Evolutionary conservation across 2,888 invertebrate genomes (phyloP).

Genomic region (Polietes domitor): DNA sequence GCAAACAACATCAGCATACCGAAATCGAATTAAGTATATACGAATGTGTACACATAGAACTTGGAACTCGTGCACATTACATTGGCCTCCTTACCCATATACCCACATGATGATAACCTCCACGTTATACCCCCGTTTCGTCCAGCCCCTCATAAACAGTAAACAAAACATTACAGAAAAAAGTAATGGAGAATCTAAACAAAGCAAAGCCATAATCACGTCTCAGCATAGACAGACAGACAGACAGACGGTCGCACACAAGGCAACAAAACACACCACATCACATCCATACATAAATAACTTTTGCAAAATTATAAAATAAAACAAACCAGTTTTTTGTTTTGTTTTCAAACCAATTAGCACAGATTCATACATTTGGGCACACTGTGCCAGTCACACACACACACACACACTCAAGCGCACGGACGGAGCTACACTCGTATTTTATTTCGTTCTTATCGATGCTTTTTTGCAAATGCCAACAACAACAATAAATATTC

Average conservation of each 20-base stretch:
- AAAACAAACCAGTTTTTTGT: not conserved
- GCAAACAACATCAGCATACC: not conserved
- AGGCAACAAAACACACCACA: no score
- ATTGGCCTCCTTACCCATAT: slow-evolving; percentile 54
- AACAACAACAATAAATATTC: no score
- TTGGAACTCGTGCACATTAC: slow-evolving; percentile 41
- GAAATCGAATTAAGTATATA: not conserved
- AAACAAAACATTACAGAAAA: not conserved
- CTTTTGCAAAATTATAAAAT: not conserved
- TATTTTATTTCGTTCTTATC: no score
- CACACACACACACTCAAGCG: no score
- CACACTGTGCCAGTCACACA: no score
- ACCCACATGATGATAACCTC: slow-evolving; percentile 38
- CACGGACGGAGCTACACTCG: no score
- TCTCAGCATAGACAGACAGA: not conserved
- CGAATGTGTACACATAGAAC: not conserved
- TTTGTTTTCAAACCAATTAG: no score
- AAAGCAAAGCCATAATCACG: slow-evolving; percentile 1
- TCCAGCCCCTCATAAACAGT: not conserved
- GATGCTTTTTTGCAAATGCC: no score
- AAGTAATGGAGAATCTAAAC: not conserved
- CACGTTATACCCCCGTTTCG: not conserved
- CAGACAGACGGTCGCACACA: not conserved
- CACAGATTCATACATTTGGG: no score
- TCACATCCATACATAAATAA: no score